Conservation (phyloP, 2,113 vertebrate species). For the Eulemur rufifrons region DNA sequence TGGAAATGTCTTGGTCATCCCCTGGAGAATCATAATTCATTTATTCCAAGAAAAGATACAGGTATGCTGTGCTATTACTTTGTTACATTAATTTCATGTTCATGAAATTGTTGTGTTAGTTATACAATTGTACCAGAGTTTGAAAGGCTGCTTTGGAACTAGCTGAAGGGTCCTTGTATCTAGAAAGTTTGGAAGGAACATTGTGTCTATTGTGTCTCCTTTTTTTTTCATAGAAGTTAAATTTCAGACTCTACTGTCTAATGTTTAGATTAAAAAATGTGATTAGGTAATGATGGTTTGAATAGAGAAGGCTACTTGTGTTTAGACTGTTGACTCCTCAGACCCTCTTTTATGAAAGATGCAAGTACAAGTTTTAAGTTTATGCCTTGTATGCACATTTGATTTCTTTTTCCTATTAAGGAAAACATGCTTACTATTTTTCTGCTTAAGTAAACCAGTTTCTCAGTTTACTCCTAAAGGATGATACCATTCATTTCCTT, state of each 20-base stretch:
- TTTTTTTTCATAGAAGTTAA: neutral
- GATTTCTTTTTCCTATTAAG: neutral
- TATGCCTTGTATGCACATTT: neutral
- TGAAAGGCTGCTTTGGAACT: neutral
- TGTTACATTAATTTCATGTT: neutral
- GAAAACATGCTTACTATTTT: neutral
- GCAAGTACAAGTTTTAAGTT: neutral
- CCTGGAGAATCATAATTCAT: slow-evolving; percentile 88
- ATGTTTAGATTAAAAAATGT: neutral
- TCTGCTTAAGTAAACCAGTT: neutral
- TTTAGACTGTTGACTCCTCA: neutral
- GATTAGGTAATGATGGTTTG: neutral
- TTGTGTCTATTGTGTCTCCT: neutral
- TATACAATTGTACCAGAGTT: neutral
- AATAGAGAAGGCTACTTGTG: neutral
- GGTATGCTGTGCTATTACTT: slow-evolving; percentile 82
- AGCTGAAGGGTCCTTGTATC: neutral
- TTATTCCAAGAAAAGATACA: slow-evolving; percentile 86
- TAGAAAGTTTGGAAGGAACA: neutral
- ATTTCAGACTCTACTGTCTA: neutral
- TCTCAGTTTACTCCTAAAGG: neutral
- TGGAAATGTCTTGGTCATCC: slow-evolving; percentile 91
- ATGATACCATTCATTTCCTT: neutral
- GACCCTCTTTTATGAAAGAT: neutral
- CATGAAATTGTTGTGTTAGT: neutral